phyloP scores from a whole-genome alignment of 2,888 invertebrate species.

The Cheilosia scutellata region DNA sequence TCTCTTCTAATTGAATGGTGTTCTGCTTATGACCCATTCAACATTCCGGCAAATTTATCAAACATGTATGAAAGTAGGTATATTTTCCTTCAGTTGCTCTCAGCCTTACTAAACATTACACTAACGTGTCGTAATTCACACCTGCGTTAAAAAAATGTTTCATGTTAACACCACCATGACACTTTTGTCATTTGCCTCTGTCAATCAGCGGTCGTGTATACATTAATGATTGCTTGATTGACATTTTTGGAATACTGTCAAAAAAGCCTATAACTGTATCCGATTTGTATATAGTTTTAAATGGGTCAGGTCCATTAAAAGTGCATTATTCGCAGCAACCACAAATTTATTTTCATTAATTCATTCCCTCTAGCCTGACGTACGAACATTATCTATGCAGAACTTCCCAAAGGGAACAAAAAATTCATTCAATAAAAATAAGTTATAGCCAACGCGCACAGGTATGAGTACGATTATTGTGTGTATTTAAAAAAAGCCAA shows the following conservation, averaged over 20 bases:
- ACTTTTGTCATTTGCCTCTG: constrained; percentile 32
- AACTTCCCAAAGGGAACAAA: no score
- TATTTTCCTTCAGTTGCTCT: no score
- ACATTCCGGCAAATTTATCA: not conserved
- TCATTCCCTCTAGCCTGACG: no score
- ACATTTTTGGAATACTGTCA: constrained; percentile 8
- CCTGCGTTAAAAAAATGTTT: constrained; percentile 2
- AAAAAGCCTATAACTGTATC: not conserved
- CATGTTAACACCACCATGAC: constrained; percentile 16
- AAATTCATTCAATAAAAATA: no score
- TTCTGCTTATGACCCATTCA: not conserved
- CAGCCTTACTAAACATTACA: not conserved
- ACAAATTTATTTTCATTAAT: no score
- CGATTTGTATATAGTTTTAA: not conserved
- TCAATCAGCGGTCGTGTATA: constrained; percentile 19
- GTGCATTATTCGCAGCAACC: not conserved
- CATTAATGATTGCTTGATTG: constrained; percentile 22
- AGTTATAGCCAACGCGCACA: no score
- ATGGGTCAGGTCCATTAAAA: not conserved
- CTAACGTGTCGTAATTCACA: constrained; percentile 16
- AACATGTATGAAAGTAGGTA: not conserved
- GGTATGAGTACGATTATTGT: no score
- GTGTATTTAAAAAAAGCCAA: constrained; percentile 8
- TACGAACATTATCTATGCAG: no score
- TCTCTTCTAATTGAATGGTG: no score